These are phyloP conservation scores for Oegoconia quadripuncta DNA, from an alignment of 2,888 invertebrate species.

Conservation along the genomic window DNA sequence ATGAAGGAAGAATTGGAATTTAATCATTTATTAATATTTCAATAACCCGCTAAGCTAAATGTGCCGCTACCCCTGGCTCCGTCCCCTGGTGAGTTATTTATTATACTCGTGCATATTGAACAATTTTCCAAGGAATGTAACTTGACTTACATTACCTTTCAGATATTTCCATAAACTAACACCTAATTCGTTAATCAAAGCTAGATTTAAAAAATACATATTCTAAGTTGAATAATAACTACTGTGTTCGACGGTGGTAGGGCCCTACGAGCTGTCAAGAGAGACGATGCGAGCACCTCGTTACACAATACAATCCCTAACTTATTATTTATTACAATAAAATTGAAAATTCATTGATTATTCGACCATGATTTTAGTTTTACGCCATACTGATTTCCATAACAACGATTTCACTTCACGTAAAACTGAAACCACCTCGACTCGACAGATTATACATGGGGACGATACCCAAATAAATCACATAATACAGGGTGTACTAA, in stretches of 20 bases:
- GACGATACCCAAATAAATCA: conserved; percentile 22
- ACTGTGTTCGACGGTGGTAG: conserved; percentile 23
- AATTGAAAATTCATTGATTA: conserved; percentile 11
- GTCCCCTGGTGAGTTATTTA: conserved; percentile 1
- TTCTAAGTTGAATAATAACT: conserved; percentile 33
- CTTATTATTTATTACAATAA: conserved; percentile 33
- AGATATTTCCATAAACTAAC: conserved; percentile 36
- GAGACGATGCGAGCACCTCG: conserved; percentile 22
- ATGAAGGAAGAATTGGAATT: no score
- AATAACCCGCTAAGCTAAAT: neutral
- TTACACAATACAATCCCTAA: conserved; percentile 26
- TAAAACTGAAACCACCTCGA: neutral
- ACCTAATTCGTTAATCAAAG: conserved; percentile 52
- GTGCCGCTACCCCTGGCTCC: neutral
- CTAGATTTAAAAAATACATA: conserved; percentile 49
- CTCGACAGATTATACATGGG: conserved; percentile 30
- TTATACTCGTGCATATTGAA: conserved; percentile 41
- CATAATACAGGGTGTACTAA: conserved; percentile 28
- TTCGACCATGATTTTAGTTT: conserved; percentile 8
- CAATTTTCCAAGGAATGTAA: conserved; percentile 64
- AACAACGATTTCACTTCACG: conserved; percentile 1
- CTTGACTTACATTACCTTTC: conserved; percentile 59
- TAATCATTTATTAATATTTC: no score
- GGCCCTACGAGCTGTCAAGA: conserved; percentile 30
- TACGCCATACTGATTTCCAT: conserved; percentile 1